Percentiles rank a stretch among this genome's conserved stretches.
These are phyloP conservation scores for Morelia viridis DNA, from an alignment of 2,797 vertebrate genomes.

Conservation along the genomic window DNA sequence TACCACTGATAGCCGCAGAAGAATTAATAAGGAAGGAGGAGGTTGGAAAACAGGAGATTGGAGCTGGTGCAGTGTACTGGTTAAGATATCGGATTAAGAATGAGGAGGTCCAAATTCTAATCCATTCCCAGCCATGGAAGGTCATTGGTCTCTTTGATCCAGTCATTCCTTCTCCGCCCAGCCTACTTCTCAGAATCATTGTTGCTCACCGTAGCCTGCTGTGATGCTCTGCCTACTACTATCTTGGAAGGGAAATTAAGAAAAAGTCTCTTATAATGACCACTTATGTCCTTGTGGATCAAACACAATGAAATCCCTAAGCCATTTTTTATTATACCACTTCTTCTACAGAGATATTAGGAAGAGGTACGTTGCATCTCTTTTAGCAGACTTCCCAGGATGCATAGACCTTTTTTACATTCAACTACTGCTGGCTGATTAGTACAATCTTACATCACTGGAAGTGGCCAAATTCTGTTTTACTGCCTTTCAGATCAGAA, in stretches of 20 bases:
- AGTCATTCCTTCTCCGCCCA: not conserved
- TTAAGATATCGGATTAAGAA: not conserved
- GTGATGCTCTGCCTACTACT: not conserved
- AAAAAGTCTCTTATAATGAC: not conserved
- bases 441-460: not conserved
- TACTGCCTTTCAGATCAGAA: not conserved
- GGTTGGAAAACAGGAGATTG: not conserved
- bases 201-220: not conserved
- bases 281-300: not conserved
- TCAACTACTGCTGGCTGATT: not conserved
- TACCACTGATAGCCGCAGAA: too few species aligned
- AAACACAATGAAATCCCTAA: not conserved
- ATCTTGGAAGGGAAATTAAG: not conserved
- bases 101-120: not conserved
- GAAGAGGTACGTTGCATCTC: not conserved
- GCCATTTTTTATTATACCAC: not conserved
- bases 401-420: not conserved
- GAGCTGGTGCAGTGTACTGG: not conserved
- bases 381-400: not conserved
- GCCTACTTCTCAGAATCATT: not conserved
- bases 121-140: not conserved
- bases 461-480: not conserved
- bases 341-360: not conserved
- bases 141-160: not conserved
- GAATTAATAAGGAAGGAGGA: too few species aligned